Evolutionary conservation across 2,888 invertebrate species (phyloP), one percentile per base, ranked within the genome.

Genomic region (Ptilodon capucinus): DNA sequence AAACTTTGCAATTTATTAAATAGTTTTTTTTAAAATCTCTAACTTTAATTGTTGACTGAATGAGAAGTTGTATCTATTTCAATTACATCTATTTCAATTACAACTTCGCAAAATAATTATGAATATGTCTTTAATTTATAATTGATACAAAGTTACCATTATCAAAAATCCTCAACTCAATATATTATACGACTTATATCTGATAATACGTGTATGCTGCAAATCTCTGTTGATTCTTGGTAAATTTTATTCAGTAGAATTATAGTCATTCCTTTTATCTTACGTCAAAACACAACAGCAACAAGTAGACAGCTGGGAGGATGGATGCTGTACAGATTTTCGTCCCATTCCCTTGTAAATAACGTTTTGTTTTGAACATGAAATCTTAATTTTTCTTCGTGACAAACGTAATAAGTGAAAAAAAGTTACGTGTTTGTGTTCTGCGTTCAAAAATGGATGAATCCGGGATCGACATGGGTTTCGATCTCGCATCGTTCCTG

Each of bases 391-490:
- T 67, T 68, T 60, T 58, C 58, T 63, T 60, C 65, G 60, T 63
- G 70, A 69, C 52, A 64, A 56, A 68, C 60, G 65, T 68, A 71
- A 62, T 62, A 57, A 76, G 86, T 87, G 89, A 66, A 73, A 80
- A n/a, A 77, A 71, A 81, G 35, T 19, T 57, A 55, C 50, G 64
- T 65, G 65, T 52, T 58, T 54, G 65, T 65, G 65, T 45, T 44
- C 51, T 42, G 21, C 71, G 69, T 72, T 73, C 51, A 64, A 86
- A 79, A 76, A 93, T 93, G 93, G 93, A 93, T 81, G 93, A 93
- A 79, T 93, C 93, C 67, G 93, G 93, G 60, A 92, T 93, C 65
- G 93, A 93, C 71, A 92, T 93, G 92, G 93, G 91, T 54, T 93
- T 92, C 72, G 93, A 93, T 86, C 90, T 93, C 70, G 92, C 92